Evolutionary conservation across 2,888 invertebrate species (phyloP).

Genomic region (Conchocele bisecta): DNA sequence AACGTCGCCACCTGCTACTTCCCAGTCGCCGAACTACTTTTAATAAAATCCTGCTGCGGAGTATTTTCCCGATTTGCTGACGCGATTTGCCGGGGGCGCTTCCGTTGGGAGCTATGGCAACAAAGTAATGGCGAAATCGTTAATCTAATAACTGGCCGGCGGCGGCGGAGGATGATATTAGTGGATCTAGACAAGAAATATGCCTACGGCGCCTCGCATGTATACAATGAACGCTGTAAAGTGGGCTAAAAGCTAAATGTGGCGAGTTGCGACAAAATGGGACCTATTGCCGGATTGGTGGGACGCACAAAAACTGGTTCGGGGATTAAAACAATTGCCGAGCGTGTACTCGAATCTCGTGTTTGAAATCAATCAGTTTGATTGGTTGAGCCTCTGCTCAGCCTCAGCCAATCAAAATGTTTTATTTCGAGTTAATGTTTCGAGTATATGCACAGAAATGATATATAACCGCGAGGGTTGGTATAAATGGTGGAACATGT

Average conservation of each 20-base stretch:
- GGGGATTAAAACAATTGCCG: no score
- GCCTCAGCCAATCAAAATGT: no score
- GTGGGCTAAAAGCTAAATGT: constrained; percentile 9
- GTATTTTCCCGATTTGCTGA: constrained; percentile 18
- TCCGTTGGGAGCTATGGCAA: constrained; percentile 52
- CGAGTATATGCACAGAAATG: no score
- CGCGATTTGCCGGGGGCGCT: constrained; percentile 31
- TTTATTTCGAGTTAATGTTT: no score
- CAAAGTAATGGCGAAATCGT: constrained; percentile 59
- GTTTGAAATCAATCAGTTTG: no score
- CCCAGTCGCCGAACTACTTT: background rate
- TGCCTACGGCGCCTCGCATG: constrained; percentile 4
- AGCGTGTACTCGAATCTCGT: no score
- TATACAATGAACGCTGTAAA: constrained; percentile 14
- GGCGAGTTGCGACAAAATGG: no score
- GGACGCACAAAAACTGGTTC: no score
- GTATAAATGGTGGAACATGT: no score
- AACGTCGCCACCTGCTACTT: constrained; percentile 4
- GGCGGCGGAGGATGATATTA: constrained; percentile 22
- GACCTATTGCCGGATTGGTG: no score
- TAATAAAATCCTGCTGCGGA: constrained; percentile 1
- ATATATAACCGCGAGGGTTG: no score
- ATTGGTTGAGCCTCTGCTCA: no score
- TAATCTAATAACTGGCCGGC: constrained; percentile 52
- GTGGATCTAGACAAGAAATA: constrained; percentile 15